Evolutionary conservation across 2,113 vertebrate species (phyloP).

Genomic region (Sitta europaea): DNA sequence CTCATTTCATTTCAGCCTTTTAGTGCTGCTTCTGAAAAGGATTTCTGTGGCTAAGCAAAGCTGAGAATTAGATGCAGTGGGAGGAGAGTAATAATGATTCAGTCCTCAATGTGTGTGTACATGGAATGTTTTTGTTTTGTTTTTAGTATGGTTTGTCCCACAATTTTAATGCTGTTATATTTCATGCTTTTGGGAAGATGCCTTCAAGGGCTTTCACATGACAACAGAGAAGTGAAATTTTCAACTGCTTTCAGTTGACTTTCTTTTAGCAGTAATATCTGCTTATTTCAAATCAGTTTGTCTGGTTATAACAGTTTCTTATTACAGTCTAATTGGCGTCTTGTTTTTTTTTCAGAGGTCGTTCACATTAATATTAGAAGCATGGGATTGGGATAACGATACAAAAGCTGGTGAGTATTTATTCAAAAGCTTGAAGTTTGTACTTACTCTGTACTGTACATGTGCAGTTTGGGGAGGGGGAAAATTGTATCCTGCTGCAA

Average conservation of each 20-base stretch:
- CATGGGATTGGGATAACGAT: slow-evolving; percentile 92
- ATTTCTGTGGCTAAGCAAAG: background rate
- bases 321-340: background rate
- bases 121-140: background rate
- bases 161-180: background rate
- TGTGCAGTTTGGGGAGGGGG: background rate
- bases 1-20: background rate
- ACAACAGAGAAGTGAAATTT: background rate
- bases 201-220: background rate
- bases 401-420: slow-evolving; percentile 83
- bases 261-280: background rate
- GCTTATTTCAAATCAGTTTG: background rate
- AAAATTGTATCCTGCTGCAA: background rate
- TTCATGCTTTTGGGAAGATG: background rate
- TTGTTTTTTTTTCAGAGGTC: slow-evolving; percentile 79
- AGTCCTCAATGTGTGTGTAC: background rate
- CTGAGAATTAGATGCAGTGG: background rate
- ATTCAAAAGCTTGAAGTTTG: background rate
- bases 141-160: background rate
- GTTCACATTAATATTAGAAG: slow-evolving; percentile 90
- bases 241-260: background rate
- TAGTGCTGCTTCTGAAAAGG: background rate
- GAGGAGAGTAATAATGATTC: background rate
- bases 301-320: background rate
- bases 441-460: background rate